Conservation (phyloP, 2,797 vertebrate species). For the Acanthurus tractus region DNA sequence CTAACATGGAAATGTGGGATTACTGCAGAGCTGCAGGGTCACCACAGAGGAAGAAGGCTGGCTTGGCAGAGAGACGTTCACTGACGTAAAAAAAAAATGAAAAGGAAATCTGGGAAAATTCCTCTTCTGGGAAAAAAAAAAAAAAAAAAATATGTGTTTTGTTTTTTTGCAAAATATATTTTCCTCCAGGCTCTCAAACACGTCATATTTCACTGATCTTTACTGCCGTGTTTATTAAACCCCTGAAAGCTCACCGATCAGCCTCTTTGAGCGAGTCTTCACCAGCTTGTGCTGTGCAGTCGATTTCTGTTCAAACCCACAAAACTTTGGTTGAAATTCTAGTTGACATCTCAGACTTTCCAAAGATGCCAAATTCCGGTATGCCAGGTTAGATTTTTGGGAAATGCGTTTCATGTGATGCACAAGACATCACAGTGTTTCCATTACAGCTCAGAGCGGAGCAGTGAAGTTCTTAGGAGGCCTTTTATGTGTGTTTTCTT, state of each 20-base stretch:
- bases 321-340: slow-evolving; percentile 21
- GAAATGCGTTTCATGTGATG: background rate
- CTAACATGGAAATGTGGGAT: slow-evolving; percentile 39
- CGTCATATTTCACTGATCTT: background rate
- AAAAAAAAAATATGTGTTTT: slow-evolving; percentile 5
- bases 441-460: slow-evolving; percentile 4
- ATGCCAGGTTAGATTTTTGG: background rate
- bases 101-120: slow-evolving; percentile 9
- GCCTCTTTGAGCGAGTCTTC: background rate
- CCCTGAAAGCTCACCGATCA: background rate
- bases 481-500: background rate
- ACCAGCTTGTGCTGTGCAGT: background rate
- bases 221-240: background rate
- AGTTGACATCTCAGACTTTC: slow-evolving; percentile 6
- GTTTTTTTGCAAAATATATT: background rate
- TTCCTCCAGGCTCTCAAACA: background rate
- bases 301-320: slow-evolving; percentile 1
- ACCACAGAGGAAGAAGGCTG: slow-evolving; percentile 29
- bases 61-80: slow-evolving; percentile 29
- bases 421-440: background rate
- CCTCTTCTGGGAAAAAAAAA: background rate
- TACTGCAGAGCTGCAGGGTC: slow-evolving; percentile 5
- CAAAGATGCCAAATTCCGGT: background rate
- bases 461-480: background rate
- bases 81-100: background rate